These are phyloP conservation scores for Psephotus haematonotus DNA, from an alignment of 2,113 vertebrate species.

Conservation along the genomic window DNA sequence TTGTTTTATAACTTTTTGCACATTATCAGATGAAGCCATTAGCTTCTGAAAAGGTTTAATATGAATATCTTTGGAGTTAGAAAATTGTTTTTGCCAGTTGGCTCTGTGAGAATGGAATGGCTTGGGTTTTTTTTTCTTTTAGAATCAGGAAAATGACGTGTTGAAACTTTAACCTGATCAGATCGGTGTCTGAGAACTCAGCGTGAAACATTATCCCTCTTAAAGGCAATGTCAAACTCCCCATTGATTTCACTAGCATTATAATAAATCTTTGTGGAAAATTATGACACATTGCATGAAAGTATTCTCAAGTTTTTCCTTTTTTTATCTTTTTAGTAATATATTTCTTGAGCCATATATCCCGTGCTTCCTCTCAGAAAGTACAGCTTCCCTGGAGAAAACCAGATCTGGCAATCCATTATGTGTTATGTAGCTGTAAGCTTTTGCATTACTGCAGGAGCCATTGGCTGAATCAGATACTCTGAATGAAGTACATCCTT, in stretches of 20 bases:
- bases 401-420: neutral
- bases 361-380: neutral
- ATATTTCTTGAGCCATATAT: neutral
- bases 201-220: neutral
- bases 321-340: neutral
- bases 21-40: neutral
- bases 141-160: neutral
- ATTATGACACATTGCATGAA: neutral
- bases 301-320: neutral
- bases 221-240: neutral
- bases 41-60: neutral
- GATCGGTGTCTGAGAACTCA: neutral
- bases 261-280: slow-evolving; percentile 4
- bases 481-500: neutral
- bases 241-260: neutral
- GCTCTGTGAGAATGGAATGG: neutral
- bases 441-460: neutral
- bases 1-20: neutral
- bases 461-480: neutral
- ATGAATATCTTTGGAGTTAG: neutral
- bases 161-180: slow-evolving; percentile 15
- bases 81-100: neutral
- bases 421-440: neutral
- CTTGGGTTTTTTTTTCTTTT: neutral
- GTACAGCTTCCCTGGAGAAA: neutral